Base-by-base conservation (phyloP, 2,113 vertebrate species). In the Grammomys surdaster region DNA sequence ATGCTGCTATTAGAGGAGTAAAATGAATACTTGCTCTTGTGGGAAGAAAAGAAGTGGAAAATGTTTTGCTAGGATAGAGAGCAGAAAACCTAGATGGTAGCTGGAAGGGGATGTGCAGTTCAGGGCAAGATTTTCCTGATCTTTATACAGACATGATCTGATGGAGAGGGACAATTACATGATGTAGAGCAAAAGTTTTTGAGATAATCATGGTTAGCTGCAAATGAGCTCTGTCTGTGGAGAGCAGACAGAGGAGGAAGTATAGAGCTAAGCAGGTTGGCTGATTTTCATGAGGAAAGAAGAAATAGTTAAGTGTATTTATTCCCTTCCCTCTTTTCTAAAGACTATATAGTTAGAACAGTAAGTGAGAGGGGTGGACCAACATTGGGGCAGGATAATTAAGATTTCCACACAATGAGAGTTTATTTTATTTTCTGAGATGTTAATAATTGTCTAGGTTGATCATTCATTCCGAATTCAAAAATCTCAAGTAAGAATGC, bases 1-100 rank as follows among this genome's bases (percentile, higher is more conserved):
- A 84, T 90, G 75, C 77, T 87, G 72, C 80, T 84, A 1, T 81
- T 88, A 89, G 88, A 87, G 24, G 28, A 95, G 17, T 81, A 81
- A 33, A 31, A 76, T 22, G 80, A 92, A 85, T 90, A 58, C 67
- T 56, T 90, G 87, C 36, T 60, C 89, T 6, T 60, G 28, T 76
- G 33, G 19, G 54, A 54, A 56, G 33, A 72, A 17, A 88, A 46
- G 69, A 92, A 65, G 63, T 36, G 4, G 63, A 88, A 93, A 56
- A 24, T 58, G 22, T 87, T 89, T 97, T 87, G 16, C n/a, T 81
- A 58, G 77, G 5, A 94, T 89, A 77, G 20, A 60, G 6, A 75
- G 8, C 28, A 63, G 54, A 48, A 22, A 88, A 88, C 58, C 70
- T 13, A 56, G 80, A 20, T 82, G 26, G 31, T 92, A 51, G 67